These are phyloP conservation scores for Pteruthius melanotis DNA, from an alignment of 2,113 vertebrate genomes.

Conservation along the genomic window DNA sequence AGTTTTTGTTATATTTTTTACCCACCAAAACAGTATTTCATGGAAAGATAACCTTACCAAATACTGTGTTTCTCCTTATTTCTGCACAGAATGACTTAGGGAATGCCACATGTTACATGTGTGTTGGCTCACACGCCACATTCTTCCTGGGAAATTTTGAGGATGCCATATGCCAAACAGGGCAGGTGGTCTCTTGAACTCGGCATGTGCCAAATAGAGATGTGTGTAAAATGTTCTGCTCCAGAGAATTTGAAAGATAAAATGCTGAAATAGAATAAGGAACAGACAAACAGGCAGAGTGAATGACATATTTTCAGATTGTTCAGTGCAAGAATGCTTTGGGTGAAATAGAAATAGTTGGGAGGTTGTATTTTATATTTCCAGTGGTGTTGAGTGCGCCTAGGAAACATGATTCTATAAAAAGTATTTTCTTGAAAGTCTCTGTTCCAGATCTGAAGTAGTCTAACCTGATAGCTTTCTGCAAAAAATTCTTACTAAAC, in stretches of 20 bases:
- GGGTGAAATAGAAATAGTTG: background rate
- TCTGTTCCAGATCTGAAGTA: background rate
- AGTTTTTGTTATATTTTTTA: background rate
- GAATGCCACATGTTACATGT: background rate
- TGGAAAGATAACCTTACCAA: background rate
- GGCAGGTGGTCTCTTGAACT: background rate
- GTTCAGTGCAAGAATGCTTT: background rate
- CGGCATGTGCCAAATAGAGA: background rate
- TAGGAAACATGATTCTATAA: background rate
- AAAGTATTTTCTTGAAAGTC: background rate
- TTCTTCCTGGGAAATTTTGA: background rate
- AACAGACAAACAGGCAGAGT: background rate
- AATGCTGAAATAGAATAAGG: background rate
- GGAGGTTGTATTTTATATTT: background rate
- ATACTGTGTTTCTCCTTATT: background rate
- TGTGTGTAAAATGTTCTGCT: background rate
- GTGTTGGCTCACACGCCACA: accelerated
- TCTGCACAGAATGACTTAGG: background rate
- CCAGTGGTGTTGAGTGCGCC: background rate
- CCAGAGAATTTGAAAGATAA: background rate
- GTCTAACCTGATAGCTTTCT: background rate
- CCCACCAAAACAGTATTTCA: background rate
- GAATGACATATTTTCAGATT: background rate
- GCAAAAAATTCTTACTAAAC: background rate
- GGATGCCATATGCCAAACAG: background rate